Percentiles rank a stretch among this genome's conserved stretches.
Evolutionary conservation across 2,888 invertebrate genomes (phyloP).

Genomic region (Coleophora flavipennella): DNA sequence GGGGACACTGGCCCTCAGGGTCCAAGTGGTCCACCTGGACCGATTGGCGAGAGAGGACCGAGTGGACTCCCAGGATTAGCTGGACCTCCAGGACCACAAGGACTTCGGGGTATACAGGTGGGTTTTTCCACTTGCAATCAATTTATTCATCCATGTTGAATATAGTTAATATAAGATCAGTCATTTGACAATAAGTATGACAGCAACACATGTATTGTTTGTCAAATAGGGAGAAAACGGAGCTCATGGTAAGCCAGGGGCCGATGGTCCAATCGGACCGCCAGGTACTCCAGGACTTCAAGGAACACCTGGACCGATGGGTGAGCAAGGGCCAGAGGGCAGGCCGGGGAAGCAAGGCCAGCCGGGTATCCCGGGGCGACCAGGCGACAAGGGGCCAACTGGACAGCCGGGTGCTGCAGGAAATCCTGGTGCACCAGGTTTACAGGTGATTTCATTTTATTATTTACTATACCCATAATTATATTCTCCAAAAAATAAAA

Average conservation of each 20-base stretch:
- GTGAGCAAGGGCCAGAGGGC: slow-evolving; percentile 74
- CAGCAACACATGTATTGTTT: not conserved
- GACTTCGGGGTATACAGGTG: slow-evolving; percentile 76
- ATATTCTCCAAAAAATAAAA: too few relatives aligned
- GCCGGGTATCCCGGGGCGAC: slow-evolving; percentile 79
- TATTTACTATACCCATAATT: too few relatives aligned
- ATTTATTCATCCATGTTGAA: too few relatives aligned
- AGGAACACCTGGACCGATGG: slow-evolving; percentile 77
- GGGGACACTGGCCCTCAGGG: slow-evolving; percentile 81
- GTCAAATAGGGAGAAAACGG: slow-evolving; percentile 79
- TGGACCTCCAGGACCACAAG: slow-evolving; percentile 77
- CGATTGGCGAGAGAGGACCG: slow-evolving; percentile 77
- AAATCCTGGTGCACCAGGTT: slow-evolving; percentile 77
- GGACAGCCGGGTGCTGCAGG: slow-evolving; percentile 78
- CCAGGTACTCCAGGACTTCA: slow-evolving; percentile 77
- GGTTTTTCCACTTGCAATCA: too few relatives aligned
- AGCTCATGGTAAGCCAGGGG: slow-evolving; percentile 78
- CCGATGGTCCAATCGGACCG: slow-evolving; percentile 81
- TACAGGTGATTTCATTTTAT: slow-evolving; percentile 76
- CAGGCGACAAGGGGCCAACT: slow-evolving; percentile 83
- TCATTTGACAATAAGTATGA: too few relatives aligned
- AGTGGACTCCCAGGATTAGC: slow-evolving; percentile 75
- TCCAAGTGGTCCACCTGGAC: slow-evolving; percentile 78
- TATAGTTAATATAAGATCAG: too few relatives aligned
- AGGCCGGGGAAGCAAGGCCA: slow-evolving; percentile 79